Evolutionary conservation across 2,797 vertebrate genomes (phyloP).

Genomic region (Cheirogaleus major): DNA sequence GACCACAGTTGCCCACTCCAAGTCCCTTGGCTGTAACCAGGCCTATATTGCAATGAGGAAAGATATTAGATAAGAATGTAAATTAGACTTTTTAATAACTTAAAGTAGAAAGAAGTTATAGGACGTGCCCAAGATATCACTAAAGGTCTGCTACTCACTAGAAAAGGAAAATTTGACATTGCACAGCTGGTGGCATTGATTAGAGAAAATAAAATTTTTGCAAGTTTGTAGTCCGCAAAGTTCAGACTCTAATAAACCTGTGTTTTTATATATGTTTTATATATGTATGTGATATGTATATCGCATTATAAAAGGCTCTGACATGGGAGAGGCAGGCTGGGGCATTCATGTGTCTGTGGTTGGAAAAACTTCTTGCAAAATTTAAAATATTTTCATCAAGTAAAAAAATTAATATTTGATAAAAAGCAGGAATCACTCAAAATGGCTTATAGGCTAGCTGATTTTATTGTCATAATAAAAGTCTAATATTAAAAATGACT

Average conservation of each 20-base stretch:
- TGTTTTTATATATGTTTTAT: not conserved
- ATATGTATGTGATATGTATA: not conserved
- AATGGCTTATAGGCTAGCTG: not conserved
- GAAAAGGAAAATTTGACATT: not conserved
- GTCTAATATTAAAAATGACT: not conserved
- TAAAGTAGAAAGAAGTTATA: not conserved
- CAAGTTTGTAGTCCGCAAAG: not conserved
- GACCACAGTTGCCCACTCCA: not conserved
- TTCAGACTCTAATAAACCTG: conserved; percentile 8
- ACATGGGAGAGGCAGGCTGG: not conserved
- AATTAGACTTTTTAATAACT: not conserved
- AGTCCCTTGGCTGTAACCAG: not conserved
- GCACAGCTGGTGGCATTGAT: not conserved
- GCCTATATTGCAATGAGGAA: not conserved
- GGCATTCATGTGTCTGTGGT: not conserved
- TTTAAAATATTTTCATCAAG: conserved; percentile 41
- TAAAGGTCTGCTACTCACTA: not conserved
- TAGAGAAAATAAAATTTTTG: conserved; percentile 50
- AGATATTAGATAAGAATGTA: not conserved
- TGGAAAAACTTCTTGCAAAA: conserved; percentile 17
- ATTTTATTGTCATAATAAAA: conserved; percentile 50
- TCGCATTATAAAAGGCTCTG: not conserved
- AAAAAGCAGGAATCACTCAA: conserved; percentile 15
- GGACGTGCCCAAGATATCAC: not conserved
- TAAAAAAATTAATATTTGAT: conserved; percentile 10